phyloP scores from a whole-genome alignment of 2,888 invertebrate species.

The Allygus modestus region DNA sequence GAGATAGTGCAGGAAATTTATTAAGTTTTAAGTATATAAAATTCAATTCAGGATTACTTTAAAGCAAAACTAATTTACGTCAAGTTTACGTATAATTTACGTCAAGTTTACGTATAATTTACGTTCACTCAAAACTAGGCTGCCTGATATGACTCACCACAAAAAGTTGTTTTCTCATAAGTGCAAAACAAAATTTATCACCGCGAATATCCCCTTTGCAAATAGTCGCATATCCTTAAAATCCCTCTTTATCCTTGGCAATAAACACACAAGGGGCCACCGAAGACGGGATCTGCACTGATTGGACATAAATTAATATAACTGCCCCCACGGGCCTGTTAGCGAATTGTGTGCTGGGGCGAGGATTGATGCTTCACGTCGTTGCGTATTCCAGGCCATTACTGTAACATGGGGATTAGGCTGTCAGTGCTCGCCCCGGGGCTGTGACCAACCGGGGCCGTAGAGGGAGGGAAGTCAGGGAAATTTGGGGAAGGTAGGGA shows the following conservation, averaged over 20 bases:
- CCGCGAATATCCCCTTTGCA: neutral
- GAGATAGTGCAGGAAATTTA: too few species aligned
- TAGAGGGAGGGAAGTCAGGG: neutral
- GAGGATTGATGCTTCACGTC: neutral
- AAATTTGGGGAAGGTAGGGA: neutral
- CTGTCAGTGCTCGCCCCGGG: neutral
- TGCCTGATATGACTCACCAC: neutral
- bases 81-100: too few species aligned
- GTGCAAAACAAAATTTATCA: neutral
- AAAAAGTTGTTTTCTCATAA: neutral
- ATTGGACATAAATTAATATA: conserved; percentile 40
- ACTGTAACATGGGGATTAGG: conserved; percentile 11
- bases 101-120: too few species aligned
- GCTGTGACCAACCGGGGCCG: neutral
- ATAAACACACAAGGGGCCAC: neutral
- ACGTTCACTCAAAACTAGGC: too few species aligned
- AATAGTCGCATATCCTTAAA: neutral
- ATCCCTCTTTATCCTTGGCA: conserved; percentile 2
- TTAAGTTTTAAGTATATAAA: too few species aligned
- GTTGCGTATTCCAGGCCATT: conserved; percentile 17
- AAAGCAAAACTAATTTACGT: too few species aligned
- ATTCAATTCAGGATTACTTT: too few species aligned
- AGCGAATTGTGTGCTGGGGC: neutral
- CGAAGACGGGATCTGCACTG: neutral
- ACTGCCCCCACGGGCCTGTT: conserved; percentile 31